These are phyloP conservation scores for Leucopsar rothschildi DNA, from an alignment of 2,113 vertebrate genomes.

Conservation along the genomic window DNA sequence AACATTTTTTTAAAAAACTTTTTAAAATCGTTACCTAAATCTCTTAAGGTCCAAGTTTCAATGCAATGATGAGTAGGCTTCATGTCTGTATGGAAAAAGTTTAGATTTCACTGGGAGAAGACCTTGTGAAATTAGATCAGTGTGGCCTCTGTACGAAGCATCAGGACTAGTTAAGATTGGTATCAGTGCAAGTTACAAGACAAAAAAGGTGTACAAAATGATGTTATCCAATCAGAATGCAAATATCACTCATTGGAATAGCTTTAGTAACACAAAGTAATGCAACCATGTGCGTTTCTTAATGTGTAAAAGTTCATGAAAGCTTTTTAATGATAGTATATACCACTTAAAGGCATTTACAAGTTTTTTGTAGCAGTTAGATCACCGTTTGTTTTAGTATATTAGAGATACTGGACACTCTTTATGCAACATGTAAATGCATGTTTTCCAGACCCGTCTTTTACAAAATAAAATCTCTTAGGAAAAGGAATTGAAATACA, in stretches of 20 bases:
- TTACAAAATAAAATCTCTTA: not conserved
- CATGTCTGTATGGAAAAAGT: not conserved
- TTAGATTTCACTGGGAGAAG: not conserved
- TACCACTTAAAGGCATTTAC: not conserved
- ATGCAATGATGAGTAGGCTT: not conserved
- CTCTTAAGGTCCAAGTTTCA: not conserved
- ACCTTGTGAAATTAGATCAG: not conserved
- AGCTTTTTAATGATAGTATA: not conserved
- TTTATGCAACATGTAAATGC: not conserved
- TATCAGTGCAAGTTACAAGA: not conserved
- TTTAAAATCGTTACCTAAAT: not conserved
- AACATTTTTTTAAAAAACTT: accelerated
- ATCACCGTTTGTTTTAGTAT: not conserved
- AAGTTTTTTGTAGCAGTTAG: not conserved
- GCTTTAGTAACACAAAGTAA: not conserved
- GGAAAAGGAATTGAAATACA: not conserved
- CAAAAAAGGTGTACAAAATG: not conserved
- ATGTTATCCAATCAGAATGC: not conserved
- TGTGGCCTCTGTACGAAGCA: not conserved
- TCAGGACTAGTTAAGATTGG: not conserved
- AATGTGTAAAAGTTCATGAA: not conserved
- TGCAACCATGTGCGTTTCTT: accelerated
- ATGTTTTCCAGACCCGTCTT: not conserved
- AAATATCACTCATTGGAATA: not conserved
- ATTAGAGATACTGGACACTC: not conserved